Conservation (phyloP, 2,797 vertebrate genomes). For the Danio jaintianensis region DNA sequence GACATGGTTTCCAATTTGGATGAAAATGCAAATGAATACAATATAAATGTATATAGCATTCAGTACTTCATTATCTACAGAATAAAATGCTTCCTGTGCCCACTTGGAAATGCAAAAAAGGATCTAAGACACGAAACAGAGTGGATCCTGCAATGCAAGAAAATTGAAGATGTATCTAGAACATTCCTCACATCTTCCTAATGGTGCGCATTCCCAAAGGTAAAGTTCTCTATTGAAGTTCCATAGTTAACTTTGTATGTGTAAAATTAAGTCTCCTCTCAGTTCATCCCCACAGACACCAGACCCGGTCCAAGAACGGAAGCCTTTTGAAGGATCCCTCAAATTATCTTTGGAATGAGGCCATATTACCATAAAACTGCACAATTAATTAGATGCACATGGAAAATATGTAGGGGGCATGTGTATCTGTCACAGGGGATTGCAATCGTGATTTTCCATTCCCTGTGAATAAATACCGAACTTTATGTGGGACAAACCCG, state of each 20-base stretch:
- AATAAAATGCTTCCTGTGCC: not conserved
- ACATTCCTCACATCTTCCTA: slow-evolving; percentile 54
- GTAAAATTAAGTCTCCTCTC: slow-evolving; percentile 57
- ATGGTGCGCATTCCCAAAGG: slow-evolving; percentile 60
- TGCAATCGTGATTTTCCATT: slow-evolving; percentile 10
- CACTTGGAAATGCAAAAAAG: not conserved
- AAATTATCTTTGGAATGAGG: slow-evolving; percentile 51
- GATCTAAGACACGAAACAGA: not conserved
- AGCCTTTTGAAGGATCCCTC: slow-evolving; percentile 50
- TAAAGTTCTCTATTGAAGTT: slow-evolving; percentile 53
- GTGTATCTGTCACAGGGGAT: not conserved
- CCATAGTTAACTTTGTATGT: slow-evolving; percentile 56
- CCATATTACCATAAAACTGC: slow-evolving; percentile 51
- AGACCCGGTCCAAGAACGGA: slow-evolving; percentile 35
- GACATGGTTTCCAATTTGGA: not conserved
- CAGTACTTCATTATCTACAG: not conserved
- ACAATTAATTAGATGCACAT: slow-evolving; percentile 43
- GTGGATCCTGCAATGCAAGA: slow-evolving; percentile 15
- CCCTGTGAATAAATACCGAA: slow-evolving; percentile 10
- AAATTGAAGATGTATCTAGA: slow-evolving; percentile 62
- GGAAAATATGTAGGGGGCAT: slow-evolving; percentile 20
- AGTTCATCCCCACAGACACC: slow-evolving; percentile 37
- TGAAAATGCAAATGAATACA: slow-evolving; percentile 16
- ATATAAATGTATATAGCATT: not conserved
- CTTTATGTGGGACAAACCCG: slow-evolving; percentile 13